Base-by-base conservation (phyloP, 1,140 invertebrate genomes). In the Zophobas morio region DNA sequence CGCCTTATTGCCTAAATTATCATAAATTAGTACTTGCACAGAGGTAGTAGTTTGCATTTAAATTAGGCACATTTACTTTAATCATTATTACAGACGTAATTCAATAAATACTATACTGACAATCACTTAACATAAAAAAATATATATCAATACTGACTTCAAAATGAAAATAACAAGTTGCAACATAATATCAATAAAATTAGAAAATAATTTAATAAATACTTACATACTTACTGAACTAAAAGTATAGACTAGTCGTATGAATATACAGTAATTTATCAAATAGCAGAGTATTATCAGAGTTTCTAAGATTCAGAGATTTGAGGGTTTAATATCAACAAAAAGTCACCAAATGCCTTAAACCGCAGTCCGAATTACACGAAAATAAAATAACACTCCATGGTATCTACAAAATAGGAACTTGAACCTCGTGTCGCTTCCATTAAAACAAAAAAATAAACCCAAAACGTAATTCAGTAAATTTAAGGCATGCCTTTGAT, bases 141-240 rank as follows among this genome's bases (percentile, higher is more conserved):
- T 6, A 66, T 66, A 66, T 66, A 66, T 66, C 60, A 66, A 66
- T 66, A 66, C 60, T 66, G 60, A 66, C 60, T 66, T 57, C 37
- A 40, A 51, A 63, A 37, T 66, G 60, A 66, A 51, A 40, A 66
- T 66, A 66, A 66, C 60, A 66, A 46, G 42, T 35, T 35, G 60
- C 42, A 66, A 66, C 60, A 46, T 51, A 53, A 72, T 72, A 72
- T 53, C 49, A 73, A 73, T 73, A 51, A 47, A 33, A 70, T 42
- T 42, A 70, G 47, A 71, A 72, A 72, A 72, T 72, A 73, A 73
- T 73, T 73, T 73, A 73, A 73, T 73, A 73, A 73, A 73, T 73
- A 73, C 49, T 73, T 37, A 73, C 47, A 39, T 73, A 73, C 51
- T 53, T 73, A 47, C 6, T 46, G 33, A 32, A 53, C 36, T 56